Evolutionary conservation across 2,888 invertebrate genomes (phyloP).

Genomic region (Portevinia maculata): DNA sequence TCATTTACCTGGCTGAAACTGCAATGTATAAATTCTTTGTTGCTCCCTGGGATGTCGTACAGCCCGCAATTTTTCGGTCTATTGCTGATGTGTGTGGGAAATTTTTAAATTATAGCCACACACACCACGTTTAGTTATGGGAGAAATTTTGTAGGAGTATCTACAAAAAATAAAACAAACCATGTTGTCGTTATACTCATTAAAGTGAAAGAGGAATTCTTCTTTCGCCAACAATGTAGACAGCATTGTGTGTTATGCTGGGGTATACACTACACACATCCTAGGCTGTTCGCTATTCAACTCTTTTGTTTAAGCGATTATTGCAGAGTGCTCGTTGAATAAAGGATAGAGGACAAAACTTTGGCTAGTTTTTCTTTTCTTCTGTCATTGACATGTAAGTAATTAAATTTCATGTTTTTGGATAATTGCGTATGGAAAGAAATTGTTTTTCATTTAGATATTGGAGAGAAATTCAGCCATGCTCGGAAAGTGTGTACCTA

Average conservation of each 20-base stretch:
- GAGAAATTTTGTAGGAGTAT: conserved; percentile 60
- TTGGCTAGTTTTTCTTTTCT: conserved; percentile 11
- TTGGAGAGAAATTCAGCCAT: conserved; percentile 15
- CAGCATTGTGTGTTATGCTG: no score
- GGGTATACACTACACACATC: conserved; percentile 6
- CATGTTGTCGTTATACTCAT: conserved; percentile 61
- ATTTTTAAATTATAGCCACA: conserved; percentile 69
- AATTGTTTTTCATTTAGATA: conserved; percentile 30
- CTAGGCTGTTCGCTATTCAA: conserved; percentile 39
- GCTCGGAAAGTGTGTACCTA: conserved; percentile 17
- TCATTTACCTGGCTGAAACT: background rate
- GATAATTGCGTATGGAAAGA: conserved; percentile 55
- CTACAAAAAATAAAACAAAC: conserved; percentile 9
- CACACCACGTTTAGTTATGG: conserved; percentile 14
- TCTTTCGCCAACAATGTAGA: no score
- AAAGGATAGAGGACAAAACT: conserved; percentile 12
- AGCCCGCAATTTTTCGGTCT: conserved; percentile 40
- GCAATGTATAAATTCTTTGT: conserved; percentile 25
- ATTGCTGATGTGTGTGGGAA: conserved; percentile 66
- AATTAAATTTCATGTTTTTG: conserved; percentile 60
- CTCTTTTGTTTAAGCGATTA: conserved; percentile 51
- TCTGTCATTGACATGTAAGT: conserved; percentile 33
- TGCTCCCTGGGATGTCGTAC: background rate
- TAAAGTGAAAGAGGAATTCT: conserved; percentile 67
- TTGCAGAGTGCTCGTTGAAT: background rate